Conservation (phyloP, 2,888 invertebrate genomes). For the Morinoia aosen region DNA sequence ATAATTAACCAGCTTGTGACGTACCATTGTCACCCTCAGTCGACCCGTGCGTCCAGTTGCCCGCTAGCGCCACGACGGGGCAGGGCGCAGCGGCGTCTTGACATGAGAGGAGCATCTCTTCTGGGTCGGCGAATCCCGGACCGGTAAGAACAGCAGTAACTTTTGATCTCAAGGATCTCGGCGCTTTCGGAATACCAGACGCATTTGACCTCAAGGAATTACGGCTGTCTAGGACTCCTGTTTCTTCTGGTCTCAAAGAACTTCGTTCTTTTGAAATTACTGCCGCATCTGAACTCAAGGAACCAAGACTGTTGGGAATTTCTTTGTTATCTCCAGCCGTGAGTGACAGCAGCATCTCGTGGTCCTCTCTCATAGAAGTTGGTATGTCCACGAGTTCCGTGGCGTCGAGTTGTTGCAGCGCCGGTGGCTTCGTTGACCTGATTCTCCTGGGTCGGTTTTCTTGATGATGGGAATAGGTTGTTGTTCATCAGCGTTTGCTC, state of each 20-base stretch:
- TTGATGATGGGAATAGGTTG: not conserved
- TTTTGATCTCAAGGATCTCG: too few species aligned
- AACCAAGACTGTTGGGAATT: not conserved
- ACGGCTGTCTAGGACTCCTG: too few species aligned
- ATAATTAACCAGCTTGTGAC: not conserved
- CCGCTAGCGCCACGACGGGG: conserved; percentile 17
- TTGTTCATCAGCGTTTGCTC: not conserved
- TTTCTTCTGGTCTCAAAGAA: too few species aligned
- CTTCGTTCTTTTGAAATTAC: too few species aligned
- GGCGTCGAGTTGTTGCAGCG: not conserved
- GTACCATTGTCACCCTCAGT: not conserved
- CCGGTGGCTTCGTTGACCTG: not conserved
- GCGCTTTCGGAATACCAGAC: too few species aligned
- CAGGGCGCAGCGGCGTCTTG: conserved; percentile 13
- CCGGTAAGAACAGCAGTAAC: not conserved
- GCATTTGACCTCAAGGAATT: too few species aligned
- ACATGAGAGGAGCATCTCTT: not conserved
- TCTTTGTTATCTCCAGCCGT: not conserved
- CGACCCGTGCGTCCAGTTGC: conserved; percentile 14
- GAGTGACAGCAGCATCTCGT: not conserved
- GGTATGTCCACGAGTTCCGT: not conserved
- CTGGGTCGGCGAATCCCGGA: not conserved
- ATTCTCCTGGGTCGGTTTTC: not conserved
- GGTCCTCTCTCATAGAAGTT: not conserved
- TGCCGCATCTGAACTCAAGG: not conserved